Conservation (phyloP, 2,113 vertebrate species). For the Carettochelys insculpta region DNA sequence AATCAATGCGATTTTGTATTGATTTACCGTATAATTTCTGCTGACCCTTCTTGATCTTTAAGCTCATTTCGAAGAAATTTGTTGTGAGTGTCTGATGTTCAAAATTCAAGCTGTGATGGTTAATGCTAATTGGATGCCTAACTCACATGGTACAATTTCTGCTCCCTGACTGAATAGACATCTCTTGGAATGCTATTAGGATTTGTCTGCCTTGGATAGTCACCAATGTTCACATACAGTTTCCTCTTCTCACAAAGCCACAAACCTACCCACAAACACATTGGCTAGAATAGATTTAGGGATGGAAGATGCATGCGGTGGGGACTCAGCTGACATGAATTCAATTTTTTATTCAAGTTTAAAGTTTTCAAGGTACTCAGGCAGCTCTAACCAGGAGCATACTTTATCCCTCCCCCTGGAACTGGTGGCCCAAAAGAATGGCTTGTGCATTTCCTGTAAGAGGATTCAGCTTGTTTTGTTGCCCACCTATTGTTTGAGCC, state of each 20-base stretch:
- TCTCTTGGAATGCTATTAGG: conserved; percentile 25
- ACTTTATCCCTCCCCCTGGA: conserved; percentile 47
- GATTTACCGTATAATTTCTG: neutral
- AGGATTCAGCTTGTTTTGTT: conserved; percentile 38
- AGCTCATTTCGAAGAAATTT: neutral
- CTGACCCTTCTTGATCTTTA: neutral
- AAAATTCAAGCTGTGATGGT: neutral
- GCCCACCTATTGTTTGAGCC: conserved; percentile 26
- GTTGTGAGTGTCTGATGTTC: neutral
- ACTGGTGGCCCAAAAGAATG: conserved; percentile 33
- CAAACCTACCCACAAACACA: neutral
- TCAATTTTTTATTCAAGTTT: conserved; percentile 43
- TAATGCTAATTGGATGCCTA: neutral
- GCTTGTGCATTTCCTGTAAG: neutral
- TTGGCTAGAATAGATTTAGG: neutral
- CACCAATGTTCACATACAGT: neutral
- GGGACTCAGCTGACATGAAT: conserved; percentile 36
- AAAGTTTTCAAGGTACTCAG: conserved; percentile 40
- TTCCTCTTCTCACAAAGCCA: neutral
- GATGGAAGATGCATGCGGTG: neutral
- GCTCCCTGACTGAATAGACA: neutral
- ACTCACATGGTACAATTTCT: neutral
- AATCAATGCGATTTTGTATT: no score
- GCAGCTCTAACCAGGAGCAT: conserved; percentile 37
- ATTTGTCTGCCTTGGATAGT: conserved; percentile 3